Base-by-base conservation (phyloP, 30 jellyfish, hydroid and myxozoan species). In the Aurelia aurita region DNA sequence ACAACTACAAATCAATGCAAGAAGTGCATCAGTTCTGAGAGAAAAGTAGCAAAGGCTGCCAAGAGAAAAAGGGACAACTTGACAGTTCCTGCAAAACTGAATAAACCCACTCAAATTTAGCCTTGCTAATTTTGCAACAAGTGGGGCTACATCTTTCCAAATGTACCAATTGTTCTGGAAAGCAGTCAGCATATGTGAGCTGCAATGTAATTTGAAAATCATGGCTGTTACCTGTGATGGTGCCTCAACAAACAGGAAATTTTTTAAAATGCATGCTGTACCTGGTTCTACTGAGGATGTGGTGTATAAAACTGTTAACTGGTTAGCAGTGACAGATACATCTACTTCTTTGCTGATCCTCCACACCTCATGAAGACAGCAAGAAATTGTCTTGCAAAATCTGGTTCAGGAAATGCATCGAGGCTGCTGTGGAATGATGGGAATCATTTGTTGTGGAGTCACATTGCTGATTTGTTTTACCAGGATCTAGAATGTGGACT, bases 121-220 rank as follows among this genome's bases (percentile, higher is more conserved):
- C 68, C 71, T 74, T 71, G 96, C 92, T 12, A 47, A 86, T 76
- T 86, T 74, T 61, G 79, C 93, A 39, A 86, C 96, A 58, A 32
- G 62, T 74, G 61, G 91, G 34, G 79, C 32, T 32, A 82, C 90
- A 15, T 47, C 92, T 14, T 47, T 47, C 45, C 90, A 82, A 69
- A 45, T 87, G 1, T 71, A 53, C 45, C 95, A 90, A 11, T 45
- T 87, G 70, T n/a, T n/a, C n/a, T n/a, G n/a, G n/a, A n/a, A n/a
- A n/a, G n/a, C n/a, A n/a, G n/a, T n/a, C n/a, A n/a, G n/a, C n/a
- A n/a, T n/a, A 18, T 58, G n/a, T 27, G 69, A 58, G 69, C 23
- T 58, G 69, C 69, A 58, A 31, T 58, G 69, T 58, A 58, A 58
- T 49, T 64, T 64, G 77, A 64, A 64, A 64, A 49, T 64, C 53